These are phyloP conservation scores for Geococcyx californianus DNA, from an alignment of 2,113 vertebrate genomes.

Conservation along the genomic window DNA sequence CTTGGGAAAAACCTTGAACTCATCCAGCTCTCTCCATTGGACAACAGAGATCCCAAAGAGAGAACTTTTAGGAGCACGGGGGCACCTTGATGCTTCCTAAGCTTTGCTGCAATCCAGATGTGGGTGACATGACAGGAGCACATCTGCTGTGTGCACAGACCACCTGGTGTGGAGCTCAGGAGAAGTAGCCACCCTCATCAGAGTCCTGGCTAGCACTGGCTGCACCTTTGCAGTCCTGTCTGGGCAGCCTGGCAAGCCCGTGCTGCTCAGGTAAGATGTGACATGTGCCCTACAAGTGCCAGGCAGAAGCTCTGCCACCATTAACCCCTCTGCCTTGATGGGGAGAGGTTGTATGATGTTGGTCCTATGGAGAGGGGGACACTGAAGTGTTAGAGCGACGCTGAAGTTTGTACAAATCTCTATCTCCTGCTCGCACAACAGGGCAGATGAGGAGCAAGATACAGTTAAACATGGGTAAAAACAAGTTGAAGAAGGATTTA, in stretches of 20 bases:
- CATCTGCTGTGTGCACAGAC: neutral
- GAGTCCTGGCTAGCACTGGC: neutral
- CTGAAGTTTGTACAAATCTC: neutral
- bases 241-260: neutral
- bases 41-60: neutral
- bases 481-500: neutral
- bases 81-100: neutral
- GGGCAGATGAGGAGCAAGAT: neutral
- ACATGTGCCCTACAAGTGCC: fast-evolving
- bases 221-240: neutral
- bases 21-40: neutral
- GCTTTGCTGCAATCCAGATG: neutral
- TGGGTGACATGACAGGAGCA: neutral
- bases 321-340: neutral
- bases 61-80: no score
- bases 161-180: neutral
- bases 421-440: fast-evolving
- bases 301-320: neutral
- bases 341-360: neutral
- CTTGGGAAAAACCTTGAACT: neutral
- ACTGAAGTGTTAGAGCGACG: neutral
- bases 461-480: fast-evolving
- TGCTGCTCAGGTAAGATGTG: neutral
- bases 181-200: neutral
- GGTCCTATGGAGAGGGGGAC: fast-evolving